Evolutionary conservation across 2,797 vertebrate genomes (phyloP).

Genomic region (Girardinus metallicus): DNA sequence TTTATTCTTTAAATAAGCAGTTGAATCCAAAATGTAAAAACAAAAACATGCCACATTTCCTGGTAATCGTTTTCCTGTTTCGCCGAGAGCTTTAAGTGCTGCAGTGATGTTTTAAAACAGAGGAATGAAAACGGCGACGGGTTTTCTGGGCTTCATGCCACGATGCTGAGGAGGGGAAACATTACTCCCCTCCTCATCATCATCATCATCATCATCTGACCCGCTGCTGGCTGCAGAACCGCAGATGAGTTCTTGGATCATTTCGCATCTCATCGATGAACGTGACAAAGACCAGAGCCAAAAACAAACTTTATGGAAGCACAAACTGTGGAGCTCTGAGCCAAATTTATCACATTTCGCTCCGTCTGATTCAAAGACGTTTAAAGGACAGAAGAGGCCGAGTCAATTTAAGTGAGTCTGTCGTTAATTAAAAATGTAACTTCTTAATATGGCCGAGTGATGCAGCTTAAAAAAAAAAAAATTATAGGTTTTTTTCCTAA

Average conservation of each 20-base stretch:
- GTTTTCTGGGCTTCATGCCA: constrained; percentile 7
- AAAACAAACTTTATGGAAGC: constrained; percentile 11
- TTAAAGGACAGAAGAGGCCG: neutral
- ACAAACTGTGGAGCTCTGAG: neutral
- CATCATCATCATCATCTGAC: constrained; percentile 56
- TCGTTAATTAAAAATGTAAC: neutral
- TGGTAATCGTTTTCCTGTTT: neutral
- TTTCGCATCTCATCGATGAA: constrained; percentile 46
- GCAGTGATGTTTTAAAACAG: neutral
- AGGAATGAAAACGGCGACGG: neutral
- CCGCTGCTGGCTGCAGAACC: constrained; percentile 22
- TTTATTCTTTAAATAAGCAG: too few relatives aligned
- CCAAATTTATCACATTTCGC: neutral
- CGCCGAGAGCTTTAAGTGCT: neutral
- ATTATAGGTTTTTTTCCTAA: too few relatives aligned
- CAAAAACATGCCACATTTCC: too few relatives aligned
- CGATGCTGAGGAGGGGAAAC: constrained; percentile 49
- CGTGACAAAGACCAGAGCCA: constrained; percentile 34
- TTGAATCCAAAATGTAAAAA: too few relatives aligned
- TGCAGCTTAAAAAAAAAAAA: too few relatives aligned
- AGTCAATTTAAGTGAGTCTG: neutral
- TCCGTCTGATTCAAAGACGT: neutral
- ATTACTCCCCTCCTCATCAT: constrained; percentile 31
- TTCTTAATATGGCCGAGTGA: neutral
- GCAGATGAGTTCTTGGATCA: constrained; percentile 39